Evolutionary conservation across 1,140 invertebrate genomes (phyloP).

Genomic region (Listronotus oregonensis): DNA sequence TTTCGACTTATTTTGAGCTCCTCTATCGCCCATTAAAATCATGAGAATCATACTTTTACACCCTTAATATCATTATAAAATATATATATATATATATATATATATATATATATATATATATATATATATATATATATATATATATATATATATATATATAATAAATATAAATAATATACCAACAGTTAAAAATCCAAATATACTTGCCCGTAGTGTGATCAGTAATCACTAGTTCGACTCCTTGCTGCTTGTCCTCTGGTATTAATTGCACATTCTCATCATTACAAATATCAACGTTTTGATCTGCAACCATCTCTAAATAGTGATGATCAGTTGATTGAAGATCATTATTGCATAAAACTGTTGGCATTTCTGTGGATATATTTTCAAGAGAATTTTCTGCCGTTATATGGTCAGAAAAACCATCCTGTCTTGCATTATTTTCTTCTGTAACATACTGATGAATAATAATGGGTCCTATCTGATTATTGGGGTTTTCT

Average conservation of each 20-base stretch:
- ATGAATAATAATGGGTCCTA: slow-evolving; percentile 61
- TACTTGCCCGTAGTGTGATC: slow-evolving; percentile 51
- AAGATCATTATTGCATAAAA: slow-evolving; percentile 50
- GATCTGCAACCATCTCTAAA: slow-evolving; percentile 50
- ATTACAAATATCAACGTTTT: slow-evolving; percentile 15
- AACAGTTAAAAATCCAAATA: too few species aligned
- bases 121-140: too few species aligned
- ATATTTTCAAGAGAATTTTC: slow-evolving; percentile 34
- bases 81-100: too few species aligned
- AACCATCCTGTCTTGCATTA: slow-evolving; percentile 28
- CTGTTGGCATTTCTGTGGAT: slow-evolving; percentile 34
- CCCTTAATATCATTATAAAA: too few species aligned
- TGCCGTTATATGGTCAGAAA: slow-evolving; percentile 29
- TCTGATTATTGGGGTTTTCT: slow-evolving; percentile 54
- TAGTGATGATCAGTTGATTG: slow-evolving; percentile 51
- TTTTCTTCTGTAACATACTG: slow-evolving; percentile 48
- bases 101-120: too few species aligned
- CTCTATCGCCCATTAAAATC: too few species aligned
- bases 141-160: too few species aligned
- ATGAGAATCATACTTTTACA: too few species aligned
- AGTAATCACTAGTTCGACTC: slow-evolving; percentile 53
- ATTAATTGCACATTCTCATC: slow-evolving; percentile 24
- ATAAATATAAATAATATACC: too few species aligned
- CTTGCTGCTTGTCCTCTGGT: slow-evolving; percentile 45
- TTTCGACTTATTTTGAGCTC: too few species aligned